Base-by-base conservation (phyloP, 2,888 invertebrate genomes). In the Phyto melanocephala region DNA sequence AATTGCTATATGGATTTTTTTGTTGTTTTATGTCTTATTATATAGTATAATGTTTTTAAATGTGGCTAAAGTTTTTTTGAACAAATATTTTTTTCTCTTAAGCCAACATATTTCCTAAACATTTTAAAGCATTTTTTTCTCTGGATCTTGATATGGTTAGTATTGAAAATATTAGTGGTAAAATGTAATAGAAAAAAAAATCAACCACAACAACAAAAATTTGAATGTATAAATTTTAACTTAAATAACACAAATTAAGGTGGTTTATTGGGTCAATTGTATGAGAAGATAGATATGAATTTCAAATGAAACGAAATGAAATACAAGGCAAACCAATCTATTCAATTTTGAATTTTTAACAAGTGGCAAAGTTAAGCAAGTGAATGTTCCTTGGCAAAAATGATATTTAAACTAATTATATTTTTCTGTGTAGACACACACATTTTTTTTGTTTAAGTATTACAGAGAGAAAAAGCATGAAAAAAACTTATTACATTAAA, bases 261-360 rank as follows among this genome's bases (percentile, higher is more conserved):
- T 72, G 63, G 81, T 83, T 82, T 84, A 85, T 85, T 85, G 82
- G 85, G 84, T 85, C 85, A 85, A 85, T 84, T 84, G 85, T 80
- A 68, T 78, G 80, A 80, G 71, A 81, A 75, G 78, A 75, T 75
- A 78, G 60, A 79, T 79, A 79, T 62, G 74, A 71, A 58, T 77
- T 70, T 28, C 5, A 70, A 70, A 68, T 62, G 52, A 77, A 77
- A 70, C 63, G 8, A 70, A 70, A 68, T 62, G 52, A 77, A 77
- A 70, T 68, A 28, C 71, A 71, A 76, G 13, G n/a, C 65, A 76
- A 50, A 11, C 20, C 81, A 77, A 50, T 17, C 50, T 40, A 54
- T 45, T 45, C 47, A 17, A 20, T 47, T 42, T 40, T 78, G 6
- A 47, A 67, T 67, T 52, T 56, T 35, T 65, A 72, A 72, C 65